phyloP scores from a whole-genome alignment of 2,113 vertebrate species.

The Mungos mungo region DNA sequence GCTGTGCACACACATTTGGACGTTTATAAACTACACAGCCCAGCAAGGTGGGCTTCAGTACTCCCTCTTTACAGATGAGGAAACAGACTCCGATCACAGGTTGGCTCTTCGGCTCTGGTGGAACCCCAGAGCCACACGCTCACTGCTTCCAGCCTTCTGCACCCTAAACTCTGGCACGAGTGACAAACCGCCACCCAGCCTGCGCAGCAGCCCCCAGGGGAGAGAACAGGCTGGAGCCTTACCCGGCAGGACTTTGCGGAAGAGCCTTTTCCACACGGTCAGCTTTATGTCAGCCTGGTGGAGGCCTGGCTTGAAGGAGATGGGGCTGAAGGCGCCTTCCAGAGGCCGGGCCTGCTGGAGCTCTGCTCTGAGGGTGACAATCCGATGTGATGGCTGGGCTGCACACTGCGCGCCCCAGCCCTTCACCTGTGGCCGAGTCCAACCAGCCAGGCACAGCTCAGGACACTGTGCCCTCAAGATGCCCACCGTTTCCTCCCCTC shows the following conservation, averaged over 20 bases:
- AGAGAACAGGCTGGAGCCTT: background rate
- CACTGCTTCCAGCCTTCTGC: background rate
- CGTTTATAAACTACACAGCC: background rate
- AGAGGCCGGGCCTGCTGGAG: slow-evolving; percentile 80
- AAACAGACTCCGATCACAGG: no score
- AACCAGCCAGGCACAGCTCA: background rate
- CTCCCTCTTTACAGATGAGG: background rate
- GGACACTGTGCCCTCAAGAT: background rate
- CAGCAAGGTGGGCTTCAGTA: background rate
- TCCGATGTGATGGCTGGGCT: background rate
- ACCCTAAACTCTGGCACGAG: background rate
- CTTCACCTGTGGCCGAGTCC: fast-evolving
- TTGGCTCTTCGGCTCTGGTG: no score
- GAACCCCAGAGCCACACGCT: background rate
- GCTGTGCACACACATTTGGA: background rate
- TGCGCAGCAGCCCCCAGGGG: fast-evolving
- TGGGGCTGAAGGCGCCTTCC: slow-evolving; percentile 83
- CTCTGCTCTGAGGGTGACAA: slow-evolving; percentile 75
- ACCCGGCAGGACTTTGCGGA: slow-evolving; percentile 89
- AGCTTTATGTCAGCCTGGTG: slow-evolving; percentile 91
- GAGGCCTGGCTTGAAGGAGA: slow-evolving; percentile 89
- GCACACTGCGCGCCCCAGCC: background rate
- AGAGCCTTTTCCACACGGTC: slow-evolving; percentile 89
- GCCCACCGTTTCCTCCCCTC: background rate
- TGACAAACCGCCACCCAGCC: background rate